Evolutionary conservation across 2,113 vertebrate species (phyloP).

Genomic region (Pelobates fuscus): DNA sequence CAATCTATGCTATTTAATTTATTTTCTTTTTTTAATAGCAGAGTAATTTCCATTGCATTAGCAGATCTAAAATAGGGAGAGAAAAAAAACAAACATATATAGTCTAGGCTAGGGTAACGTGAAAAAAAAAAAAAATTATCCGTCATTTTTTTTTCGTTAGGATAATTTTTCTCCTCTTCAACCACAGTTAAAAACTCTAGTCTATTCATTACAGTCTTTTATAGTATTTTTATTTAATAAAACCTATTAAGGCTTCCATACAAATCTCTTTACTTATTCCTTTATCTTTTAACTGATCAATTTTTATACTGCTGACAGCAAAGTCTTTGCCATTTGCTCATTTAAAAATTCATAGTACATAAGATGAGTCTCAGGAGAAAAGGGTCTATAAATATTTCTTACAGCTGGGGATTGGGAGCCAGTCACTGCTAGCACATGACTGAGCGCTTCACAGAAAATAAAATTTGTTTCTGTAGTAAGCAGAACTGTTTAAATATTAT

Average conservation of each 20-base stretch:
- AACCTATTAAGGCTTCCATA: slow-evolving; percentile 99
- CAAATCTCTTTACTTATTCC: slow-evolving; percentile 95
- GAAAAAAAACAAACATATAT: slow-evolving; percentile 54
- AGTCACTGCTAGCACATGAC: slow-evolving; percentile 83
- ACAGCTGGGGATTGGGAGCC: slow-evolving; percentile 79
- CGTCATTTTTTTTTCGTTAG: slow-evolving; percentile 71
- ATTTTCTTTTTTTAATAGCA: not conserved
- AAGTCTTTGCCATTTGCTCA: slow-evolving; percentile 93
- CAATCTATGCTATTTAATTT: not conserved
- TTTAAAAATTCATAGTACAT: slow-evolving; percentile 96
- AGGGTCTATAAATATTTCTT: slow-evolving; percentile 90
- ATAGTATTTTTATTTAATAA: slow-evolving; percentile 99
- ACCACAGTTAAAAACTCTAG: slow-evolving; percentile 67
- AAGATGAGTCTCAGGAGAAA: slow-evolving; percentile 92
- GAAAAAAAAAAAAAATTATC: slow-evolving; percentile 52
- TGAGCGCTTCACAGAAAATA: slow-evolving; percentile 89
- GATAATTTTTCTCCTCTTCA: slow-evolving; percentile 76
- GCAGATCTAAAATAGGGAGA: slow-evolving; percentile 64
- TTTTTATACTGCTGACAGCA: slow-evolving; percentile 99
- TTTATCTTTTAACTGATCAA: slow-evolving; percentile 97
- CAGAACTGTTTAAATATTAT: slow-evolving; percentile 99
- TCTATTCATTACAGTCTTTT: slow-evolving; percentile 83
- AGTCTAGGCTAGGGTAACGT: not conserved
- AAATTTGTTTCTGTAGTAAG: slow-evolving; percentile 99
- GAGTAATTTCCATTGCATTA: slow-evolving; percentile 55